A percentile compares a stretch with the other conserved stretches of the same genome.
These are phyloP conservation scores for Nyctibius grandis DNA, from an alignment of 2,797 vertebrate species.

Conservation along the genomic window DNA sequence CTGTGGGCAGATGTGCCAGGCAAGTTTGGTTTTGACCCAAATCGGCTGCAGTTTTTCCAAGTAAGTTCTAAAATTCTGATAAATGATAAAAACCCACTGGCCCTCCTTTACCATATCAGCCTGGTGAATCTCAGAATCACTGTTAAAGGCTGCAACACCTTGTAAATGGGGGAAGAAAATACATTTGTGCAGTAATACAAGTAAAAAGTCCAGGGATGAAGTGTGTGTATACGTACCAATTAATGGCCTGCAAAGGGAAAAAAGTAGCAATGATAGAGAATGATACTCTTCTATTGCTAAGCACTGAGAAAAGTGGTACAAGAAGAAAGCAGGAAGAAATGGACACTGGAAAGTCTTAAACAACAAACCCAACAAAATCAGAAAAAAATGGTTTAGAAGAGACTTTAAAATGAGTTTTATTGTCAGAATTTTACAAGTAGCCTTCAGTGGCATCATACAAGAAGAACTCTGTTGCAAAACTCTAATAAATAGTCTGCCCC, in stretches of 20 bases:
- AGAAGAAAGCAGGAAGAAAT: background rate
- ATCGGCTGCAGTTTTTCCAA: background rate
- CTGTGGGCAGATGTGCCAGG: background rate
- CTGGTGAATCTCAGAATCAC: background rate
- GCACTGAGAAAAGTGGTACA: background rate
- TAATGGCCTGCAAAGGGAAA: background rate
- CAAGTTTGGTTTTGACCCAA: background rate
- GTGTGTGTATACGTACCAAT: background rate
- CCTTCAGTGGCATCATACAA: slow-evolving; percentile 82
- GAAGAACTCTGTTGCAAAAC: slow-evolving; percentile 84
- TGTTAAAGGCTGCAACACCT: background rate
- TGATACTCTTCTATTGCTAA: background rate
- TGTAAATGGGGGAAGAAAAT: background rate
- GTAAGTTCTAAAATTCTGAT: background rate
- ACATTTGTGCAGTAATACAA: background rate
- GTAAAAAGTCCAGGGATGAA: background rate
- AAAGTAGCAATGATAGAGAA: background rate
- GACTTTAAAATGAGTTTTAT: slow-evolving; percentile 84
- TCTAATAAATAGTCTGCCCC: slow-evolving; percentile 85
- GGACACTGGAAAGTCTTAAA: background rate
- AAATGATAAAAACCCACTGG: background rate
- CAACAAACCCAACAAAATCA: slow-evolving; percentile 47
- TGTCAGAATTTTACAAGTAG: slow-evolving; percentile 83
- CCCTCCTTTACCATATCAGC: background rate
- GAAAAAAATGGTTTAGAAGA: slow-evolving; percentile 73